These are phyloP conservation scores for Aphidius gifuensis DNA, from an alignment of 1,140 invertebrate genomes.

Conservation along the genomic window DNA sequence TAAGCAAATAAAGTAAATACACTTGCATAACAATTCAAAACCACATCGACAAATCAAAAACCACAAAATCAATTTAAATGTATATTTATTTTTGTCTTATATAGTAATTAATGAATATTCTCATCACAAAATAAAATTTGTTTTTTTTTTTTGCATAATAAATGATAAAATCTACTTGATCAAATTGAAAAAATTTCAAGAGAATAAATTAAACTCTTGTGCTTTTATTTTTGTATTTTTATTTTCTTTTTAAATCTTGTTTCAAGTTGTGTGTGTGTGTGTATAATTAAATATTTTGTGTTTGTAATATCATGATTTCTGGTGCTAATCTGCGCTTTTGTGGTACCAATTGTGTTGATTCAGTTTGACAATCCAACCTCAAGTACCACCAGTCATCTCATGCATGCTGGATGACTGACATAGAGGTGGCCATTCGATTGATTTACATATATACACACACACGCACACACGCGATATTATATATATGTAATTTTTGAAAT, in stretches of 20 bases:
- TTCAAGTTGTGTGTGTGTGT: background rate
- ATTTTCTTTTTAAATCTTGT: background rate
- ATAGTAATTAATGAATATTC: no score
- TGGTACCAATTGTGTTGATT: constrained; percentile 14
- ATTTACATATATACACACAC: background rate
- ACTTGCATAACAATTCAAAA: no score
- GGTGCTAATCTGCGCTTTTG: constrained; percentile 14
- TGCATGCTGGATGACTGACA: constrained; percentile 6
- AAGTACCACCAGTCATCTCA: background rate
- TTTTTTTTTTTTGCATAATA: no score
- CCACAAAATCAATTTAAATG: no score
- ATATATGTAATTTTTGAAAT: background rate
- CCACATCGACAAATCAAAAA: no score
- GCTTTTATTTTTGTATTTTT: background rate
- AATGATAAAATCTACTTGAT: no score
- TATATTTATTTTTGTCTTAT: no score
- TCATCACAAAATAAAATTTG: no score
- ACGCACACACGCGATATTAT: background rate
- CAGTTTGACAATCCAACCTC: constrained; percentile 1
- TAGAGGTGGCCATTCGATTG: background rate
- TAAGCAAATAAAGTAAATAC: no score
- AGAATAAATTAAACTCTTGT: no score
- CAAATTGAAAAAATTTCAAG: no score
- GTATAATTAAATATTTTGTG: background rate
- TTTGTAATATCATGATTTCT: background rate